A percentile compares a stretch with the other conserved stretches of the same genome.
These are phyloP conservation scores for Corvus hawaiiensis DNA, from an alignment of 2,113 vertebrate species.

Conservation along the genomic window DNA sequence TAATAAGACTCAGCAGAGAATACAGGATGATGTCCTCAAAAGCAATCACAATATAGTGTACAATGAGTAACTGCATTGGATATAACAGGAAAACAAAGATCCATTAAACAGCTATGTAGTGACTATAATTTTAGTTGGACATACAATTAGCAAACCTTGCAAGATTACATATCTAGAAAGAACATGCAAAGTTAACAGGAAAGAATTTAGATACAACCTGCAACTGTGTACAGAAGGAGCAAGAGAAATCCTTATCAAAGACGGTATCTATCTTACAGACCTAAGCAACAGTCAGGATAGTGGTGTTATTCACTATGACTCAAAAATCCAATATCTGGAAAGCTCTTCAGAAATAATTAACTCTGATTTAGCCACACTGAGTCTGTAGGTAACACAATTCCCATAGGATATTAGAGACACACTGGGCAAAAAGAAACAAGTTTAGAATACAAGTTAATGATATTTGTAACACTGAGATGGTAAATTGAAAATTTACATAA, in stretches of 20 bases:
- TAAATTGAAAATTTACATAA: not conserved
- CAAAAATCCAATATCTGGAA: not conserved
- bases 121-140: not conserved
- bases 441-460: not conserved
- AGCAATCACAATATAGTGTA: not conserved
- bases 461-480: not conserved
- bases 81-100: not conserved
- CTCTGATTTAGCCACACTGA: not conserved
- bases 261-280: not conserved
- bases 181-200: not conserved
- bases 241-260: not conserved
- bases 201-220: not conserved
- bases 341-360: not conserved
- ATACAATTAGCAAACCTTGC: not conserved
- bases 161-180: not conserved
- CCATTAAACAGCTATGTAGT: not conserved
- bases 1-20: not conserved
- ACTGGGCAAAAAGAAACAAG: not conserved
- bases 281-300: not conserved
- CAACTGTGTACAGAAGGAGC: not conserved
- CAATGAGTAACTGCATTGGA: not conserved
- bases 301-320: not conserved
- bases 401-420: not conserved
- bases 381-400: not conserved
- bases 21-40: not conserved